Base-by-base conservation (phyloP, 2,113 vertebrate genomes). In the Clarias magur region DNA sequence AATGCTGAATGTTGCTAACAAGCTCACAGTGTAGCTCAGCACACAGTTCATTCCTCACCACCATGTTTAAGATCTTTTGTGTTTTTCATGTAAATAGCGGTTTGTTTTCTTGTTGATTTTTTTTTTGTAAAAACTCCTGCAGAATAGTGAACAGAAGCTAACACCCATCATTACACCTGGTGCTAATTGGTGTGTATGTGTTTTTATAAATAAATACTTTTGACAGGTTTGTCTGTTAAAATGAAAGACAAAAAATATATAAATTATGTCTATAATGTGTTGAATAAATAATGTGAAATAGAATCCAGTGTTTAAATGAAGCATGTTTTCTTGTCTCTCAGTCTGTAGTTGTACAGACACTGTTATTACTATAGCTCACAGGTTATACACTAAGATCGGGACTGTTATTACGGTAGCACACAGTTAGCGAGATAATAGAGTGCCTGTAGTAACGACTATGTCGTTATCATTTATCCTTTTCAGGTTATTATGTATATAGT, bases 41-140 rank as follows among this genome's bases (percentile, higher is more conserved):
- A 48, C 53, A n/a, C 42, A 23, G 21, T 48, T 42, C 34, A 48
- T 73, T 30, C 70, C 12, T 73, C 17, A 42, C 70, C 38, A 23
- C 0, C 42, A 48, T 48, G 34, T 48, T 19, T 67, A 13, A 13
- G n/a, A 23, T 23, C 60, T 62, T 67, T 54, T n/a, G 9, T 60
- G 6, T 87, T 62, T 83, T 11, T 65, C 15, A 7, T 84, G 81
- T 84, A 76, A 84, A 88, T 78, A 88, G 4, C 25, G 1, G 23
- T 42, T 59, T 60, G 27, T 21, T 42, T 30, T 65, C 48, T 25
- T 85, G 1, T 73, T 2, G n/a, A 30, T 16, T 27, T 19, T 16
- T 27, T 19, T 27, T 19, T 70, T 70, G 65, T 83, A 54, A 21
- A 16, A 48, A 17, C 4, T 16, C 15, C 3, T 4, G 15, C 2